Evolutionary conservation across 2,888 invertebrate genomes (phyloP).

Genomic region (Cenopis cana): DNA sequence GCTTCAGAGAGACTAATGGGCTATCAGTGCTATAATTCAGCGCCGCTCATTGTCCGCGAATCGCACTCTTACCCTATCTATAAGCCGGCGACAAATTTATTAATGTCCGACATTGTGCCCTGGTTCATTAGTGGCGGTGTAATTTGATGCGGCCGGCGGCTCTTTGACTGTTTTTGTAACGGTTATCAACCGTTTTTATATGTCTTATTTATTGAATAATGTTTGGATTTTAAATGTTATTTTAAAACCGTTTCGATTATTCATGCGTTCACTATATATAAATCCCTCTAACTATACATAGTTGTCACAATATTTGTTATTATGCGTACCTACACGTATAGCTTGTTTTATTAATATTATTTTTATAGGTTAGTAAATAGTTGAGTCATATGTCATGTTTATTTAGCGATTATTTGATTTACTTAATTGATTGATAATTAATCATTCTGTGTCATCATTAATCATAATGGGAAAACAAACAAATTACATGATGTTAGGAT

Average conservation of each 20-base stretch:
- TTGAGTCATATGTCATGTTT: too few species aligned
- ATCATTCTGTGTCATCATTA: too few species aligned
- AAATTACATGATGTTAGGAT: too few species aligned
- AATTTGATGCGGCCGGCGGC: conserved; percentile 68
- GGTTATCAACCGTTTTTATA: conserved; percentile 36
- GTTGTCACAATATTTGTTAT: neutral
- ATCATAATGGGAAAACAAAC: too few species aligned
- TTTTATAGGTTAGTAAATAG: too few species aligned
- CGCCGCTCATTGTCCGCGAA: conserved; percentile 78
- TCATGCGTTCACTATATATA: neutral
- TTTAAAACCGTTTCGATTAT: neutral
- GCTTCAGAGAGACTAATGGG: conserved; percentile 80
- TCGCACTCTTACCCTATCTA: conserved; percentile 79
- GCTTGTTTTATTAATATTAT: too few species aligned
- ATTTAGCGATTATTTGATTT: too few species aligned
- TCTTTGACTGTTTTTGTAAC: conserved; percentile 43
- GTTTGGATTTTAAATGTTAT: conserved; percentile 12
- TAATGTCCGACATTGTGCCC: conserved; percentile 75
- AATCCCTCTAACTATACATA: neutral
- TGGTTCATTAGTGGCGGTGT: conserved; percentile 71
- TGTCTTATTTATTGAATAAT: conserved; percentile 29
- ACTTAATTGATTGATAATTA: too few species aligned
- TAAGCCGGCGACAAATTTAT: conserved; percentile 82
- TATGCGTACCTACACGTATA: too few species aligned
- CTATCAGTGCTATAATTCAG: conserved; percentile 78